Percentiles rank a stretch among this genome's conserved stretches.
Evolutionary conservation across 2,797 vertebrate species (phyloP).

Genomic region (Paratrypauchen microcephalus): DNA sequence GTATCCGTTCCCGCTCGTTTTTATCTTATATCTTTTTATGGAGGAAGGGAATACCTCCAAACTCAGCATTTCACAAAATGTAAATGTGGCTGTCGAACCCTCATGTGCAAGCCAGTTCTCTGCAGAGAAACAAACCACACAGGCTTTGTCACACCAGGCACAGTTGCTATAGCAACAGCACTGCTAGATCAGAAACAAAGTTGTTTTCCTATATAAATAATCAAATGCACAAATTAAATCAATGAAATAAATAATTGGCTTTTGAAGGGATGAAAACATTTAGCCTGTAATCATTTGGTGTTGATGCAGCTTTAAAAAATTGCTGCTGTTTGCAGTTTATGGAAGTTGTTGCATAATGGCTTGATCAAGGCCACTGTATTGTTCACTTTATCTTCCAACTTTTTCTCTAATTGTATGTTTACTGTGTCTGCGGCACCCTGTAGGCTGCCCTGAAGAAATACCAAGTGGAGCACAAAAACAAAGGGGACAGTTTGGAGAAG

Average conservation of each 20-base stretch:
- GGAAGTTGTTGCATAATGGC: background rate
- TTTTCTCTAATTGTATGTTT: slow-evolving; percentile 6
- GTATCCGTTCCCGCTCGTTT: slow-evolving; percentile 11
- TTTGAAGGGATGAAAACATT: slow-evolving; percentile 14
- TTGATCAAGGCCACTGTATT: slow-evolving; percentile 27
- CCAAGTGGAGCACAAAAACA: slow-evolving; percentile 93
- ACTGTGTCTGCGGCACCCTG: slow-evolving; percentile 30
- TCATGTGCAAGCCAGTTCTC: slow-evolving; percentile 45
- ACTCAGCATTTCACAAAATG: slow-evolving; percentile 35
- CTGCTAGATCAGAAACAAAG: slow-evolving; percentile 52
- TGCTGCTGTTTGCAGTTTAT: background rate
- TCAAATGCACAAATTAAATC: slow-evolving; percentile 41
- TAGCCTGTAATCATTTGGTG: background rate
- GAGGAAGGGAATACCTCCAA: slow-evolving; percentile 29
- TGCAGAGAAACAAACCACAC: slow-evolving; percentile 48
- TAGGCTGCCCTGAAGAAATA: slow-evolving; percentile 98
- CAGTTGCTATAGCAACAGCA: slow-evolving; percentile 72
- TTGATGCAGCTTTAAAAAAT: slow-evolving; percentile 1
- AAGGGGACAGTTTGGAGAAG: slow-evolving; percentile 93
- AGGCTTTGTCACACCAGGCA: slow-evolving; percentile 60
- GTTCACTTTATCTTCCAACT: slow-evolving; percentile 22
- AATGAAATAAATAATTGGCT: slow-evolving; percentile 33
- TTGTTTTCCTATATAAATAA: slow-evolving; percentile 54
- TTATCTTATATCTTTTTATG: slow-evolving; percentile 15
- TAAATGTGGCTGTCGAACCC: slow-evolving; percentile 60